Conservation (phyloP, 2,113 vertebrate species). For the Bucco capensis region DNA sequence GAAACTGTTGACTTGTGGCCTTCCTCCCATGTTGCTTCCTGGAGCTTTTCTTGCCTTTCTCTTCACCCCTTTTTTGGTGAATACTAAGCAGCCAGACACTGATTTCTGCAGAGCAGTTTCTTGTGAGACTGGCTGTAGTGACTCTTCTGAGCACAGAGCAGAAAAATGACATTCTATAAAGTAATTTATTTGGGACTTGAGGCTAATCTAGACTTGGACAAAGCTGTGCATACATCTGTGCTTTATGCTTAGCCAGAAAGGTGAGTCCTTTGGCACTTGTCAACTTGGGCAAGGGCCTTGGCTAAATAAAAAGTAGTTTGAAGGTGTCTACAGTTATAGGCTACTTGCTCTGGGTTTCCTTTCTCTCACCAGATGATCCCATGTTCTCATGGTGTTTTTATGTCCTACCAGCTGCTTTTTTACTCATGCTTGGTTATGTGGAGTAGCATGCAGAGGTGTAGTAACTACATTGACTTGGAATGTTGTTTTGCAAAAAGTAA, state of each 20-base stretch:
- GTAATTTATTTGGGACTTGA: not conserved
- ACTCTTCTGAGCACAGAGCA: not conserved
- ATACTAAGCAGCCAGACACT: not conserved
- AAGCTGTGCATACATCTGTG: not conserved
- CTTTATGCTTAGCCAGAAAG: not conserved
- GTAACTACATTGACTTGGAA: not conserved
- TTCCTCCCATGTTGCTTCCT: not conserved
- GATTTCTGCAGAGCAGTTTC: not conserved
- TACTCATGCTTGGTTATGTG: not conserved
- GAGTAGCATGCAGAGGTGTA: not conserved
- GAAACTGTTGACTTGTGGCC: not conserved
- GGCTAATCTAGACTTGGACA: not conserved
- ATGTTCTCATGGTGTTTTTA: fast-evolving
- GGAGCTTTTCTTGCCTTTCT: not conserved
- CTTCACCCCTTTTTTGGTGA: not conserved
- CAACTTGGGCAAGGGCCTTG: no score
- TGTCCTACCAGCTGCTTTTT: not conserved
- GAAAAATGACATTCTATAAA: not conserved
- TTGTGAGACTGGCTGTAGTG: not conserved
- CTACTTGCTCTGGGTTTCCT: not conserved
- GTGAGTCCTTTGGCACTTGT: no score
- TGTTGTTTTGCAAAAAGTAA: not conserved
- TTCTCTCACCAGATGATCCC: not conserved
- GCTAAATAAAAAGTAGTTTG: not conserved
- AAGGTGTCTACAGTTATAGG: not conserved